A percentile compares a stretch with the other conserved stretches of the same genome.
Conservation (phyloP, 2,113 vertebrate genomes). For the Elephantulus edwardii region DNA sequence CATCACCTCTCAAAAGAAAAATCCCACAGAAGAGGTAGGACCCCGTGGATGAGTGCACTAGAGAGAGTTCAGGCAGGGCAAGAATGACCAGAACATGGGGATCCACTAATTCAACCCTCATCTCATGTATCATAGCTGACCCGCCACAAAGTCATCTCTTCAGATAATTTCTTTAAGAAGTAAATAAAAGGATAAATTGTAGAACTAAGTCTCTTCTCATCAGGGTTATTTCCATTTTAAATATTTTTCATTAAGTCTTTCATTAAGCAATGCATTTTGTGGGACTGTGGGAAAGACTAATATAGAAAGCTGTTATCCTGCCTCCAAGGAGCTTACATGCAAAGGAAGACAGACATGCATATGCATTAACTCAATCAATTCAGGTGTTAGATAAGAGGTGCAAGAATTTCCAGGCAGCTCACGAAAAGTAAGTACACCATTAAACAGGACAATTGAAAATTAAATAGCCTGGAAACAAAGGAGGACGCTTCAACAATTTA, state of each 20-base stretch:
- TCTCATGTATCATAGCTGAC: background rate
- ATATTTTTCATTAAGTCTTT: background rate
- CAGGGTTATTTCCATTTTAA: slow-evolving; percentile 22
- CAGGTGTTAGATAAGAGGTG: background rate
- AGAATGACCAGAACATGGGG: background rate
- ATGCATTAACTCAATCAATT: background rate
- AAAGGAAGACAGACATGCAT: background rate
- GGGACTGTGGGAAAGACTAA: background rate
- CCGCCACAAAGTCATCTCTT: background rate
- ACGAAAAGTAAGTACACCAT: background rate
- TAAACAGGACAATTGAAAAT: slow-evolving; percentile 18
- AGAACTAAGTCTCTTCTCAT: slow-evolving; percentile 8
- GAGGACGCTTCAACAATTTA: too few species aligned
- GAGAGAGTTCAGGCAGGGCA: background rate
- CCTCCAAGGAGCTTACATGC: background rate
- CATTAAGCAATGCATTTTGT: background rate
- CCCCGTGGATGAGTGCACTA: background rate
- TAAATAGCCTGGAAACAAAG: too few species aligned
- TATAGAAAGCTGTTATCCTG: background rate
- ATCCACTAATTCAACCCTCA: background rate
- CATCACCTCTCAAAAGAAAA: slow-evolving; percentile 36
- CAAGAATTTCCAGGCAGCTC: slow-evolving; percentile 8
- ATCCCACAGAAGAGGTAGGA: slow-evolving; percentile 49
- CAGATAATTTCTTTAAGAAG: background rate
- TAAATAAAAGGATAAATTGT: slow-evolving; percentile 2